A percentile compares a stretch with the other conserved stretches of the same genome.
These are phyloP conservation scores for Meganola albula DNA, from an alignment of 2,888 invertebrate species.

Conservation along the genomic window DNA sequence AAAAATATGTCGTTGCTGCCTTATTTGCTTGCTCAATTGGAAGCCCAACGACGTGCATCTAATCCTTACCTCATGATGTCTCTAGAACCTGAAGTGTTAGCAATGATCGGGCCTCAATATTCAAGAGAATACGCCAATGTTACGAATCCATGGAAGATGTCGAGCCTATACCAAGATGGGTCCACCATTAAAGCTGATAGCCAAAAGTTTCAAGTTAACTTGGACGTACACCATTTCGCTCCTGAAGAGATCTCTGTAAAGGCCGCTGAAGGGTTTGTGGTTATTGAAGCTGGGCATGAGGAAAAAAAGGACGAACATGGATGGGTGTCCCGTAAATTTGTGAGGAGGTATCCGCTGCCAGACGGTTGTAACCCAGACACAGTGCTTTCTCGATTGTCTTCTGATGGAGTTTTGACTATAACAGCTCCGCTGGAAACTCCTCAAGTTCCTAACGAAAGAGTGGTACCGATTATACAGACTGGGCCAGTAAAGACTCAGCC, in stretches of 20 bases:
- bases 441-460: conserved; percentile 46
- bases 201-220: conserved; percentile 80
- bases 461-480: conserved; percentile 72
- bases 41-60: conserved; percentile 36
- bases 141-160: conserved; percentile 30
- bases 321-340: conserved; percentile 81
- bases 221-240: conserved; percentile 85
- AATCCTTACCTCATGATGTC: conserved; percentile 52
- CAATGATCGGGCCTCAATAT: conserved; percentile 26
- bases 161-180: conserved; percentile 52
- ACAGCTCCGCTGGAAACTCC: conserved; percentile 65
- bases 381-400: conserved; percentile 81
- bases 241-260: conserved; percentile 86
- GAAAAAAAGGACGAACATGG: conserved; percentile 83
- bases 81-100: conserved; percentile 45
- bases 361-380: conserved; percentile 80
- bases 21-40: no score
- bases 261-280: conserved; percentile 78
- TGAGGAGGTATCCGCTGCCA: conserved; percentile 82
- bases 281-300: conserved; percentile 83
- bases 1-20: no score
- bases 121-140: conserved; percentile 24
- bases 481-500: conserved; percentile 52
- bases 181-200: conserved; percentile 70
- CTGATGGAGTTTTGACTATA: conserved; percentile 82